Evolutionary conservation across 2,888 invertebrate species (phyloP).

Genomic region (Fragum fragum): DNA sequence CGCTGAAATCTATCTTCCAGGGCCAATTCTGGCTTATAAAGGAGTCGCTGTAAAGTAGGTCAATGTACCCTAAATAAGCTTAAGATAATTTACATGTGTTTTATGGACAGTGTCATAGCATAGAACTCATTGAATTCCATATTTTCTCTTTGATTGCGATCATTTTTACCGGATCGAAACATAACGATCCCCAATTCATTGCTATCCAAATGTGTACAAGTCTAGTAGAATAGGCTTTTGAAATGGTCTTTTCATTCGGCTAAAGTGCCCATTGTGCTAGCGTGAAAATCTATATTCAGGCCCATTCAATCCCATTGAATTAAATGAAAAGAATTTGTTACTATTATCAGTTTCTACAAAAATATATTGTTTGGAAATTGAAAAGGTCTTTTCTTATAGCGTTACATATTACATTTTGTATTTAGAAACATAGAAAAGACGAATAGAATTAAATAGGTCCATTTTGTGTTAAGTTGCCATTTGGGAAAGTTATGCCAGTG

Average conservation of each 20-base stretch:
- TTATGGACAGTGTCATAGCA: conserved; percentile 36
- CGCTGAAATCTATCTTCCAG: too few species aligned
- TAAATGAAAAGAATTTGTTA: conserved; percentile 78
- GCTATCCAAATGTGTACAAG: conserved; percentile 55
- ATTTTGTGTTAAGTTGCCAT: conserved; percentile 45
- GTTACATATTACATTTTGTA: conserved; percentile 81
- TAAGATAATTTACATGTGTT: not conserved
- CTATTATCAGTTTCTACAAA: conserved; percentile 80
- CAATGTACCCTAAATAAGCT: too few species aligned
- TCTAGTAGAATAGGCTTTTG: conserved; percentile 40
- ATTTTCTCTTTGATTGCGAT: conserved; percentile 46
- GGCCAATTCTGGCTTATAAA: too few species aligned
- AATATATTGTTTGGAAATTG: conserved; percentile 84
- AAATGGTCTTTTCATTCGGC: conserved; percentile 56
- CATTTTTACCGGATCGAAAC: conserved; percentile 53
- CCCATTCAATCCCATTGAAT: conserved; percentile 75
- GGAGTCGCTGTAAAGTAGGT: too few species aligned
- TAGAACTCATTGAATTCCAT: conserved; percentile 63
- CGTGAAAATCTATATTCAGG: conserved; percentile 80
- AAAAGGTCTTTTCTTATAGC: conserved; percentile 82
- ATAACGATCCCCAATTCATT: conserved; percentile 67
- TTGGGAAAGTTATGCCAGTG: conserved; percentile 41
- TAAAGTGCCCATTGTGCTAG: conserved; percentile 60
- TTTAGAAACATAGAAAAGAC: conserved; percentile 57
- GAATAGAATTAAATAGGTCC: conserved; percentile 52